Base-by-base conservation (phyloP, 2,797 vertebrate genomes). In the Catamblyrhynchus diadema region DNA sequence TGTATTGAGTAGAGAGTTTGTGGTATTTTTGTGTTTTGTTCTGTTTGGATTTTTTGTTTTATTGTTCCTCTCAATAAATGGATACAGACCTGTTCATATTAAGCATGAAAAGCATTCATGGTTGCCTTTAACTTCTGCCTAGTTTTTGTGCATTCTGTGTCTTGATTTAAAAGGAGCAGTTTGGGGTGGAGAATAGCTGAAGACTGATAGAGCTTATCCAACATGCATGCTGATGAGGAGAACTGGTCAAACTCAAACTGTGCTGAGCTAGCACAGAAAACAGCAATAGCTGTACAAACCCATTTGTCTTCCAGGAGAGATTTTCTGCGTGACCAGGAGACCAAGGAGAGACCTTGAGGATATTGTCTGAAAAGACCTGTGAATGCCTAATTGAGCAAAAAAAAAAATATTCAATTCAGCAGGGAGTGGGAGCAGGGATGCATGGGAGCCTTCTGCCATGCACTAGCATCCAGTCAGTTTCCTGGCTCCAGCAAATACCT, bases 181-280 rank as follows among this genome's bases (percentile, higher is more conserved):
- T 53, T 0, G 2, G 53, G 15, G 6, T 14, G 25, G 28, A 22
- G 28, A 56, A 15, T 22, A 62, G 81, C 72, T 64, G 45, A 54
- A 47, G 65, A 23, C n/a, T n/a, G 42, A 18, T 77, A 27, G 4
- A 66, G 57, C 24, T 85, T 83, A 61, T 61, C 54, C 33, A 62
- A 0, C 12, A 1, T 69, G 54, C 30, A 33, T 74, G 27, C 80
- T 93, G 80, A 86, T 81, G 75, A 87, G 70, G 41, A 85, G 79
- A 79, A 83, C 41, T 66, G 37, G 69, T 30, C 86, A 35, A 35
- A 81, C 57, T 37, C 30, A 37, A 61, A 20, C 39, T n/a, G 4
- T 91, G 88, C 88, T 95, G 91, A 94, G 86, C 69, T 86, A 74
- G 72, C 81, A 62, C 51, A 92, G 84, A 72, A 83, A 89, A 47